Evolutionary conservation across 2,797 vertebrate genomes (phyloP), one percentile per base, ranked within the genome.

Genomic region (Rhinella marina): DNA sequence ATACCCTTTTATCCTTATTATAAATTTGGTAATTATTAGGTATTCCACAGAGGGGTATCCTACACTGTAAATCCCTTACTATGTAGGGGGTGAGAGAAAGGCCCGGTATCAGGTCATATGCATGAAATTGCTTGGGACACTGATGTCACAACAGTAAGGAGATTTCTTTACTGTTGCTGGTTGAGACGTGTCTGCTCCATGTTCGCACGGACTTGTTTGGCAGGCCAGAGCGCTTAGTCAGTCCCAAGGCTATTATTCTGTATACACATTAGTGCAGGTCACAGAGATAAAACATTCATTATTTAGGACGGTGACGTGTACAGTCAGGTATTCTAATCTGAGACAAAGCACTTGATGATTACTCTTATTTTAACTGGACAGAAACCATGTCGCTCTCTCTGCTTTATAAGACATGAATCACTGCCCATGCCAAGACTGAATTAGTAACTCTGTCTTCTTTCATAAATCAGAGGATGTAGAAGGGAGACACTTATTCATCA

Each of bases 151-250:
- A 4, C 32, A 41, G 32, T 41, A 2, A 72, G 32, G 9, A 48
- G 32, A 73, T 73, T 48, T 13, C 50, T 62, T 9, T 41, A 2
- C 32, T 23, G 54, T 19, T 80, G 41, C 86, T 14, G 52, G 86
- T 76, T 32, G 56, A 11, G 79, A 64, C 86, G 2, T 50, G 68
- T 52, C 64, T 73, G 14, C 25, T 52, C 12, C 13, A 2, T 64
- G 19, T 29, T 59, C 17, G 17, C 68, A 29, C 29, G 14, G 81
- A 87, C 86, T n/a, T 61, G 86, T 87, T 83, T 82, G 81, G 59
- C 86, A 73, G 82, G 87, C 84, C 66, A 19, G 13, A 91, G 73
- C 59, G 75, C 25, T 85, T 91, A 90, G 83, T 90, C 48, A 87
- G 0, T 77, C 81, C 85, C 77, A 85, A 0, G 84, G 89, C 81